phyloP scores from a whole-genome alignment of 2,797 vertebrate genomes.

The Mus minutoides region DNA sequence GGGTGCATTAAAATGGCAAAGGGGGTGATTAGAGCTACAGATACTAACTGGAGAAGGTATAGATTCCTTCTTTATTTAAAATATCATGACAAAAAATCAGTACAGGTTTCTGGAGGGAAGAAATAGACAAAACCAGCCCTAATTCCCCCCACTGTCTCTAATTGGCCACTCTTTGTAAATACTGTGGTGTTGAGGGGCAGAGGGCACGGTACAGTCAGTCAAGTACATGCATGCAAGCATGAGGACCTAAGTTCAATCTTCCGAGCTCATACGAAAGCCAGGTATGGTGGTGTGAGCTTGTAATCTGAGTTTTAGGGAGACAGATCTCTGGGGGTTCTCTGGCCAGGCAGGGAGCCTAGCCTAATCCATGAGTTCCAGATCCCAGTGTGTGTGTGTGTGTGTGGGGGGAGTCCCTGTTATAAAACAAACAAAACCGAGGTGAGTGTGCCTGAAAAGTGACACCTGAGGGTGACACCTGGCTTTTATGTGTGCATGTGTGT shows the following conservation, averaged over 20 bases:
- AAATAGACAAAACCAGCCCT: slow-evolving; percentile 4
- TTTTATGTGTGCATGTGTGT: not conserved
- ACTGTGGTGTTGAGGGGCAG: not conserved
- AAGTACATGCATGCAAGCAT: not conserved
- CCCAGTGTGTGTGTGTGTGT: no score
- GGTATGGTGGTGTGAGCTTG: not conserved
- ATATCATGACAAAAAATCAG: not conserved
- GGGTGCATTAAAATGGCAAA: not conserved
- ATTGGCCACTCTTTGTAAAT: not conserved
- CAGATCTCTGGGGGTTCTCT: not conserved
- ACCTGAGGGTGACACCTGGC: not conserved
- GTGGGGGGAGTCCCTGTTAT: not conserved
- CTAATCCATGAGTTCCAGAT: not conserved
- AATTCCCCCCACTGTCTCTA: not conserved
- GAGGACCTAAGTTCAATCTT: not conserved
- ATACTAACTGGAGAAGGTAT: not conserved
- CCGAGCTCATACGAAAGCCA: not conserved
- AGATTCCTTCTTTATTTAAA: slow-evolving; percentile 2
- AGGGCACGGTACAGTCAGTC: not conserved
- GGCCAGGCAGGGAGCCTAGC: not conserved
- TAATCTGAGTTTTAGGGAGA: not conserved
- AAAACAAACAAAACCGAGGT: not conserved
- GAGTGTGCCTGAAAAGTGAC: not conserved
- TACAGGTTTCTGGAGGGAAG: not conserved
- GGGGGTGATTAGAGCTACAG: slow-evolving; percentile 29